These are phyloP conservation scores for Cyrtodaria siliqua DNA, from an alignment of 2,888 invertebrate species.

Conservation along the genomic window DNA sequence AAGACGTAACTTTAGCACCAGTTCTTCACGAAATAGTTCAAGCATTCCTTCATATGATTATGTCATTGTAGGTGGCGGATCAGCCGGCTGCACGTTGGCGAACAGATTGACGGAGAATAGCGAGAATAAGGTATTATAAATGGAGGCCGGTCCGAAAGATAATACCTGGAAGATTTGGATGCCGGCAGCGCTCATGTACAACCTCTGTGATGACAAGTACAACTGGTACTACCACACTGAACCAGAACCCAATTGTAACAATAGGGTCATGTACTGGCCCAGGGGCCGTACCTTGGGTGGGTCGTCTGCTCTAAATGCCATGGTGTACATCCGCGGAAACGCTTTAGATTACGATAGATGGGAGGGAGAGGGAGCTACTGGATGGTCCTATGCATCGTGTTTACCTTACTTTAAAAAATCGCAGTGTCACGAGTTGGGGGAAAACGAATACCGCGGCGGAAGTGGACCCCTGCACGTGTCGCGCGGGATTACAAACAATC, in stretches of 20 bases:
- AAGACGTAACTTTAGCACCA: slow-evolving; percentile 32
- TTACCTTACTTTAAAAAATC: slow-evolving; percentile 90
- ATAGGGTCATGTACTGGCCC: slow-evolving; percentile 87
- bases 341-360: slow-evolving; percentile 91
- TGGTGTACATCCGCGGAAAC: slow-evolving; percentile 92
- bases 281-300: slow-evolving; percentile 91
- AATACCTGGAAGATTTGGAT: slow-evolving; percentile 87
- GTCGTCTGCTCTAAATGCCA: slow-evolving; percentile 93
- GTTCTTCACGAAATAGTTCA: slow-evolving; percentile 6
- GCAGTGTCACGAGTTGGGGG: slow-evolving; percentile 86
- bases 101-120: slow-evolving; percentile 86
- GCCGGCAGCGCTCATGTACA: slow-evolving; percentile 88
- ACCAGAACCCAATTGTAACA: slow-evolving; percentile 86
- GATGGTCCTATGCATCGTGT: slow-evolving; percentile 91
- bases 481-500: slow-evolving; percentile 85
- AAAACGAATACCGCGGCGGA: slow-evolving; percentile 86
- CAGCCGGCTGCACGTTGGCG: slow-evolving; percentile 87
- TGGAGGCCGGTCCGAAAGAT: slow-evolving; percentile 87
- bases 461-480: slow-evolving; percentile 86
- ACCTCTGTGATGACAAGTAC: slow-evolving; percentile 85
- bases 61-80: slow-evolving; percentile 87
- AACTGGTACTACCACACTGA: slow-evolving; percentile 87
- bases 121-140: slow-evolving; percentile 81
- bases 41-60: slow-evolving; percentile 78
- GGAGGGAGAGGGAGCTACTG: slow-evolving; percentile 93